phyloP scores from a whole-genome alignment of 2,888 invertebrate genomes.

The Perizoma flavofasciatum region DNA sequence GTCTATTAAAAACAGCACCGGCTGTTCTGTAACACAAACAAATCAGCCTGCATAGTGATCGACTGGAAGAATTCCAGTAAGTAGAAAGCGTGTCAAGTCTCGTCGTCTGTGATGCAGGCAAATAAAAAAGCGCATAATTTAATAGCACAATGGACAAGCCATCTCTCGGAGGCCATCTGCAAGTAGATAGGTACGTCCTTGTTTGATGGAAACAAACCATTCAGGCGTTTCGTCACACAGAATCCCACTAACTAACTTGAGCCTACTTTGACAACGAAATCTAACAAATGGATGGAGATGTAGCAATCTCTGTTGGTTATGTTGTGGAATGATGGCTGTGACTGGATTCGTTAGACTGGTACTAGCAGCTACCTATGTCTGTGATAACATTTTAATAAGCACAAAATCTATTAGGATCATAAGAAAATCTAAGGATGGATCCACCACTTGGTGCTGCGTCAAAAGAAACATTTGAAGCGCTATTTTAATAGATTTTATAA shows the following conservation, averaged over 20 bases:
- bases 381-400: no score
- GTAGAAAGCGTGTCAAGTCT: slow-evolving; percentile 73
- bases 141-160: slow-evolving; percentile 60
- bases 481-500: no score
- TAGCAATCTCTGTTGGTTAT: slow-evolving; percentile 10
- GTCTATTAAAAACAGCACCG: neutral
- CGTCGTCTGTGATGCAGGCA: slow-evolving; percentile 51
- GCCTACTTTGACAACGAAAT: slow-evolving; percentile 26
- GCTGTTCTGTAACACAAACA: slow-evolving; percentile 4
- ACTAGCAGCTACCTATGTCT: neutral
- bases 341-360: slow-evolving; percentile 9
- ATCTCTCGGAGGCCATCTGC: slow-evolving; percentile 59
- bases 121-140: slow-evolving; percentile 68
- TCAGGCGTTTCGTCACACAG: slow-evolving; percentile 46
- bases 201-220: slow-evolving; percentile 51
- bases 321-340: neutral
- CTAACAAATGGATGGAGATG: slow-evolving; percentile 13
- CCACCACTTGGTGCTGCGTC: no score
- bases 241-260: slow-evolving; percentile 26
- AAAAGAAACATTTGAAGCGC: no score
- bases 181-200: slow-evolving; percentile 51
- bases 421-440: no score
- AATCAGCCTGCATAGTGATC: slow-evolving; percentile 18
- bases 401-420: no score
- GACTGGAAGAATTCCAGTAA: slow-evolving; percentile 45